These are phyloP conservation scores for Apis mellifera DNA, from an alignment of 1,140 invertebrate species.

Conservation along the genomic window Amel_HAv3.1 CM009931.2:8544501-8545000, in stretches of 20 bases:
- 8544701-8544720: not conserved
- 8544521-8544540: conserved; percentile 19
- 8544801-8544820: conserved; percentile 56
- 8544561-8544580: conserved; percentile 13
- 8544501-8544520: conserved; percentile 55
- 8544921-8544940: not conserved
- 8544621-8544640: not conserved
- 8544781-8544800: not conserved
- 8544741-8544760: not conserved
- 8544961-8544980: not conserved
- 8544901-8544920: not conserved
- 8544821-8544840: conserved; percentile 54
- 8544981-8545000: not conserved
- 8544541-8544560: conserved; percentile 20
- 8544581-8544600: conserved; percentile 8
- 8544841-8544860: conserved; percentile 31
- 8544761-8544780: too few relatives aligned
- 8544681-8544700: not conserved
- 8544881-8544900: conserved; percentile 46
- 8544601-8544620: not conserved
- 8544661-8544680: too few relatives aligned
- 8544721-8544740: not conserved
- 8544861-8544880: conserved; percentile 56
- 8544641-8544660: not conserved
- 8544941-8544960: not conserved